Conservation (phyloP, 2,113 vertebrate genomes). For the Rostratula benghalensis region DNA sequence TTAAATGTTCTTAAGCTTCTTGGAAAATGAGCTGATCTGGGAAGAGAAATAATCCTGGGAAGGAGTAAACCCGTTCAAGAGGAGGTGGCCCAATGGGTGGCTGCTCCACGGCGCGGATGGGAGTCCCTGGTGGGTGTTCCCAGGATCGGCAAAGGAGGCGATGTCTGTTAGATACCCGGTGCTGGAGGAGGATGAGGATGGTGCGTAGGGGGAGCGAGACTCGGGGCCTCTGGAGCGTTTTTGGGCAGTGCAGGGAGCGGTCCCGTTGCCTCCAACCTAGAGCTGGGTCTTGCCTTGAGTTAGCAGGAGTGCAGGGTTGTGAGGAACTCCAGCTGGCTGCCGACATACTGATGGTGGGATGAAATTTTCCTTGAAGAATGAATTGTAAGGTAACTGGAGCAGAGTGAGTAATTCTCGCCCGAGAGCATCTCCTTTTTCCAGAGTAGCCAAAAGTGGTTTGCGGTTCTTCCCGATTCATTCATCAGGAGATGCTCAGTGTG, state of each 20-base stretch:
- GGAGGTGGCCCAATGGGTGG: background rate
- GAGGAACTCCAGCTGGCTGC: slow-evolving; percentile 59
- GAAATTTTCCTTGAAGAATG: background rate
- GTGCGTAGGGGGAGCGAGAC: rapidly evolving
- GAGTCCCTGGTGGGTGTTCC: background rate
- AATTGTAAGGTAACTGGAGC: slow-evolving; percentile 56
- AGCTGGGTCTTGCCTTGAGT: background rate
- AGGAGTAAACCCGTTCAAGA: background rate
- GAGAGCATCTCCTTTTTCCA: background rate
- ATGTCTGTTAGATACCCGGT: rapidly evolving
- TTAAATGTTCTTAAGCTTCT: background rate
- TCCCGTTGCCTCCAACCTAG: background rate
- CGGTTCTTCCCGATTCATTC: background rate
- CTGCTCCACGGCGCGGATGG: background rate
- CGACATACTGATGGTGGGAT: slow-evolving; percentile 54
- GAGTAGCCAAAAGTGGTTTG: background rate
- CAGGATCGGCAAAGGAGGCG: background rate
- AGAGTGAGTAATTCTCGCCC: slow-evolving; percentile 42
- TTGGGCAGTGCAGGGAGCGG: rapidly evolving
- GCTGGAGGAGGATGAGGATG: background rate
- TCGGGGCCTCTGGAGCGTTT: background rate
- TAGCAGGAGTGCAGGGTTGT: background rate
- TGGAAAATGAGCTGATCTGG: background rate
- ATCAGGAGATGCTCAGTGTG: background rate
- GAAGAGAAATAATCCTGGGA: background rate